Conservation (phyloP, 37 sponge, comb jelly and placozoan species). For the Cladorhizidae sp. region DNA sequence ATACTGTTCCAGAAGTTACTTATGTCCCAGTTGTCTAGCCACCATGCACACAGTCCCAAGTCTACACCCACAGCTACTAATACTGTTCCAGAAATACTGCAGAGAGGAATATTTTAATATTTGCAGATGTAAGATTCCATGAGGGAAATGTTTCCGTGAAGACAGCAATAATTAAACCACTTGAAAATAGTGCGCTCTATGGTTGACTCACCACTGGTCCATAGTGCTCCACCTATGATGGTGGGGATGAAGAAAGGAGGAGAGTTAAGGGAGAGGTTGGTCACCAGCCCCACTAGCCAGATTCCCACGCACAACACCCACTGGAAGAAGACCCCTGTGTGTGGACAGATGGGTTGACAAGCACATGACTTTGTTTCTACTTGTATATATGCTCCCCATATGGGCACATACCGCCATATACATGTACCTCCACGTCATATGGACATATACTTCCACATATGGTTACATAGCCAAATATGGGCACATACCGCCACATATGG, state of each 20-base stretch:
- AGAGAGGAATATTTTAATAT: not conserved
- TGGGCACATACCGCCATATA: too few relatives aligned
- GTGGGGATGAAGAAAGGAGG: conserved; percentile 73
- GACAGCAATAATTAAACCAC: not conserved
- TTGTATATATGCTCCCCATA: too few relatives aligned
- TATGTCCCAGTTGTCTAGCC: too few relatives aligned
- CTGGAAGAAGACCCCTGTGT: conserved; percentile 84
- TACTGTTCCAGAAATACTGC: not conserved
- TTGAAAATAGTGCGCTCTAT: too few relatives aligned
- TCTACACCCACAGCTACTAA: too few relatives aligned
- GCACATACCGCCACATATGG: too few relatives aligned
- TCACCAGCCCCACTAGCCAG: conserved; percentile 80
- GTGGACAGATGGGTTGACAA: not conserved
- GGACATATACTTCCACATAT: too few relatives aligned
- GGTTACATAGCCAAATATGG: too few relatives aligned
- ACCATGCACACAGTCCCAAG: too few relatives aligned
- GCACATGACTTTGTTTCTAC: too few relatives aligned
- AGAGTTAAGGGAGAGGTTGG: conserved; percentile 51
- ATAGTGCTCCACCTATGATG: conserved; percentile 68
- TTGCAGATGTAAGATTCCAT: not conserved
- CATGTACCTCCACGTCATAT: too few relatives aligned
- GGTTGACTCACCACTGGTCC: conserved; percentile 81
- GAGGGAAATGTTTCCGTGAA: not conserved
- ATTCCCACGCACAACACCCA: conserved; percentile 91
- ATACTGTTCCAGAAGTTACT: too few relatives aligned